These are phyloP conservation scores for Fopius arisanus DNA, from an alignment of 1,140 invertebrate species.

Conservation along the genomic window DNA sequence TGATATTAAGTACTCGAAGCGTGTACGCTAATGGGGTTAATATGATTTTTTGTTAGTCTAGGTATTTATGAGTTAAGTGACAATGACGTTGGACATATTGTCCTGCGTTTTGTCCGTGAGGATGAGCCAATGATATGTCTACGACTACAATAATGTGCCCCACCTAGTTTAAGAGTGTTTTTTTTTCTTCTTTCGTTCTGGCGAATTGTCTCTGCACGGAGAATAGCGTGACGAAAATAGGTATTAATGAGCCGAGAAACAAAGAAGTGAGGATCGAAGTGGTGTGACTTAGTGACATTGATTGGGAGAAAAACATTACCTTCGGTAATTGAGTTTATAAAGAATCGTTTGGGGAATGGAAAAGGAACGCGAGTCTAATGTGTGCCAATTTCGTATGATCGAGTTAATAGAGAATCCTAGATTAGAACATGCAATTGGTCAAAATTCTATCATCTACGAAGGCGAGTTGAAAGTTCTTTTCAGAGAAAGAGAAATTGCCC, in stretches of 20 bases:
- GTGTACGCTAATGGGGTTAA: background rate
- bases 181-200: background rate
- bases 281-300: slow-evolving; percentile 1
- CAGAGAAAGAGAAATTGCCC: background rate
- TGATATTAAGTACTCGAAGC: slow-evolving; percentile 15
- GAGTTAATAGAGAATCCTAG: slow-evolving; percentile 33
- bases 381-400: slow-evolving; percentile 4
- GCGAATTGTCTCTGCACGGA: background rate
- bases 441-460: slow-evolving; percentile 51
- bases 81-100: slow-evolving; percentile 5
- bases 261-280: background rate
- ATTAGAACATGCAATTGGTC: slow-evolving; percentile 56
- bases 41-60: background rate
- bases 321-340: background rate
- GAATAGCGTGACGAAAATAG: slow-evolving; percentile 4
- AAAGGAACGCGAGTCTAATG: background rate
- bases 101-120: background rate
- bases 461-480: slow-evolving; percentile 5
- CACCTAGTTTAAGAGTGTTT: slow-evolving; percentile 10
- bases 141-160: slow-evolving; percentile 16
- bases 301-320: background rate
- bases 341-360: background rate
- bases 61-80: background rate
- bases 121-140: slow-evolving; percentile 8
- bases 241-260: background rate